Percentiles rank a stretch among this genome's conserved stretches.
Conservation (phyloP, 2,113 vertebrate genomes). For the Ceyx melanurus region DNA sequence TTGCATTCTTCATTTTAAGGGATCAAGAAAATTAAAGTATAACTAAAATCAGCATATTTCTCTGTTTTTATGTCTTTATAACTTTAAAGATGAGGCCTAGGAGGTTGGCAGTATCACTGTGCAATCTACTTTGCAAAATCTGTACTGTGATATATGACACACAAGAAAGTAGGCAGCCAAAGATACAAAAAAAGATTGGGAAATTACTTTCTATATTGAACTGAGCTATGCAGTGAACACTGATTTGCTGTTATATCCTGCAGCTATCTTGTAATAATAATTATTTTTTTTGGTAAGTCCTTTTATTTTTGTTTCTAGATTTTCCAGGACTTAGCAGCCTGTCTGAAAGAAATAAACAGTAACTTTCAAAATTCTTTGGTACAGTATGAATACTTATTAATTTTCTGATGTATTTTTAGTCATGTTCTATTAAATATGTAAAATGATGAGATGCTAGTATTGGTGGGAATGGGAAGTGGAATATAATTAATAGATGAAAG, state of each 20-base stretch:
- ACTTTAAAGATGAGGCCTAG: slow-evolving; percentile 5
- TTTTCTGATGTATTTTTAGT: slow-evolving; percentile 71
- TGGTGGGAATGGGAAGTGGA: slow-evolving; percentile 57
- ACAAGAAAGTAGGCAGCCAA: not conserved
- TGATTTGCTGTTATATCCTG: slow-evolving; percentile 51
- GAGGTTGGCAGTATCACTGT: not conserved
- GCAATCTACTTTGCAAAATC: slow-evolving; percentile 25
- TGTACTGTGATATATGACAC: slow-evolving; percentile 1
- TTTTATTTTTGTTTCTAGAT: slow-evolving; percentile 55
- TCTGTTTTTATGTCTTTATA: not conserved
- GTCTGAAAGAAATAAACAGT: slow-evolving; percentile 42
- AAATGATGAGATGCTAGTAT: slow-evolving; percentile 69
- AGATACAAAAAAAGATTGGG: slow-evolving; percentile 29
- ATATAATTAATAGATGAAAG: slow-evolving; percentile 74
- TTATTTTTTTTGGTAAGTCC: slow-evolving; percentile 17
- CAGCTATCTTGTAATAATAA: slow-evolving; percentile 39
- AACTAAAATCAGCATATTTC: not conserved
- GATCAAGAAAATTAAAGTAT: not conserved
- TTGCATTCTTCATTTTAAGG: not conserved
- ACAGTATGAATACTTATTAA: slow-evolving; percentile 52
- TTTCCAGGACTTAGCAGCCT: slow-evolving; percentile 39
- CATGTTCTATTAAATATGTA: slow-evolving; percentile 72
- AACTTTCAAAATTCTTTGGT: slow-evolving; percentile 46
- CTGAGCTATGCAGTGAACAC: not conserved
- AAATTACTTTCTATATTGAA: slow-evolving; percentile 41